A percentile compares a stretch with the other conserved stretches of the same genome.
These are phyloP conservation scores for Myotis planiceps DNA, from an alignment of 2,797 vertebrate species.

Conservation along the genomic window DNA sequence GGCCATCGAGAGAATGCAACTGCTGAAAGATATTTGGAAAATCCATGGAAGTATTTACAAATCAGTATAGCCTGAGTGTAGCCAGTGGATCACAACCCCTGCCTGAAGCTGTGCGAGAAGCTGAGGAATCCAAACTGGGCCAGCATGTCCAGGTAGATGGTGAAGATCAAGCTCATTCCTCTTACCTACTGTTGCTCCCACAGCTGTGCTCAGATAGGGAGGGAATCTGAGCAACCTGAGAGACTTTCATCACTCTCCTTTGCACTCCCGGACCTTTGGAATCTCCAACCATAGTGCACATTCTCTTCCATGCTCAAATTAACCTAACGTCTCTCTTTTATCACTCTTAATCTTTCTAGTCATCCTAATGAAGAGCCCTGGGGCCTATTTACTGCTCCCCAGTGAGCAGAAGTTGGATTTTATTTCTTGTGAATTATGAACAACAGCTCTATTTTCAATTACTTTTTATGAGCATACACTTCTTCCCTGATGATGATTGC, in stretches of 20 bases:
- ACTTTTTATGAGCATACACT: background rate
- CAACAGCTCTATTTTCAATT: slow-evolving; percentile 8
- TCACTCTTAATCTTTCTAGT: slow-evolving; percentile 40
- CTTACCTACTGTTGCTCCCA: background rate
- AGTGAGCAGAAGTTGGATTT: background rate
- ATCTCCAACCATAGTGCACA: background rate
- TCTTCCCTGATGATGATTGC: background rate
- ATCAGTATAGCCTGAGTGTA: slow-evolving; percentile 57
- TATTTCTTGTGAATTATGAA: slow-evolving; percentile 32
- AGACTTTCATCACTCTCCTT: background rate
- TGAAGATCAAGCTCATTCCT: background rate
- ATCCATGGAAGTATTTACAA: slow-evolving; percentile 77
- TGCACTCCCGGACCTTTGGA: background rate
- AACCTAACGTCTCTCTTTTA: background rate
- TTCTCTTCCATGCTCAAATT: slow-evolving; percentile 36
- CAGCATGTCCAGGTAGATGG: background rate
- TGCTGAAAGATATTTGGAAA: slow-evolving; percentile 80
- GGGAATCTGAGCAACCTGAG: background rate
- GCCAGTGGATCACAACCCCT: slow-evolving; percentile 73
- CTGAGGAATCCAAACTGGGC: slow-evolving; percentile 25
- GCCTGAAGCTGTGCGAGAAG: slow-evolving; percentile 72
- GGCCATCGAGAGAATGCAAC: slow-evolving; percentile 42
- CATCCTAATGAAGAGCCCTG: slow-evolving; percentile 6
- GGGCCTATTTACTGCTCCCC: background rate
- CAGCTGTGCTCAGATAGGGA: background rate